phyloP scores from a whole-genome alignment of 2,113 vertebrate genomes.

The Hucho hucho region DNA sequence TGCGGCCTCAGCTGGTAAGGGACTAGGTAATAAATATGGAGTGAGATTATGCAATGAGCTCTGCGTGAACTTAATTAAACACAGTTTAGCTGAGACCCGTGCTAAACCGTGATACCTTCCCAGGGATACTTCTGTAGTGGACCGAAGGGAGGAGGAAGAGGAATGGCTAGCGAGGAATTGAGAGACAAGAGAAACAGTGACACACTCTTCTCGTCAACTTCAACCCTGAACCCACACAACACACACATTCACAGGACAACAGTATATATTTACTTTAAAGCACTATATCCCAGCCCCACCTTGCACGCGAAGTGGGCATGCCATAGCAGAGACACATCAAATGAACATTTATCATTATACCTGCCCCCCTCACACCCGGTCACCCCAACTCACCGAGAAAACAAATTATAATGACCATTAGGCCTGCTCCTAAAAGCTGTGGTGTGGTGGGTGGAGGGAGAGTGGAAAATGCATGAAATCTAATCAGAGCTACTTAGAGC shows the following conservation, averaged over 20 bases:
- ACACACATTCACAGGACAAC: too few relatives aligned
- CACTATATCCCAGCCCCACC: too few relatives aligned
- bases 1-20: slow-evolving; percentile 24
- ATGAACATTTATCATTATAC: slow-evolving; percentile 44
- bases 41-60: slow-evolving; percentile 14
- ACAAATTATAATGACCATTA: not conserved
- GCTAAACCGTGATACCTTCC: slow-evolving; percentile 5
- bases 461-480: too few relatives aligned
- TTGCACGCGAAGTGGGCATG: too few relatives aligned
- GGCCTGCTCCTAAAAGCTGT: not conserved
- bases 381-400: not conserved
- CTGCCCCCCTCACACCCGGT: slow-evolving; percentile 34
- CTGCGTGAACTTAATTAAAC: slow-evolving; percentile 3
- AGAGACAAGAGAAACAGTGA: not conserved
- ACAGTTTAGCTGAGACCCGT: slow-evolving; percentile 12
- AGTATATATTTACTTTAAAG: too few relatives aligned
- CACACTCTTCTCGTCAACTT: too few relatives aligned
- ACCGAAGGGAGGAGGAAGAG: not conserved
- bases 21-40: not conserved
- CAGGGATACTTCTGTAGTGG: not conserved
- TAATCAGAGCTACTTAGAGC: too few relatives aligned
- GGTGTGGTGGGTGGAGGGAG: not conserved
- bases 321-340: not conserved
- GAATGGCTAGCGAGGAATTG: not conserved
- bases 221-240: too few relatives aligned